A percentile compares a stretch with the other conserved stretches of the same genome.
phyloP scores from a whole-genome alignment of 2,888 invertebrate species.

The Dryocosmus kuriphilus region DNA sequence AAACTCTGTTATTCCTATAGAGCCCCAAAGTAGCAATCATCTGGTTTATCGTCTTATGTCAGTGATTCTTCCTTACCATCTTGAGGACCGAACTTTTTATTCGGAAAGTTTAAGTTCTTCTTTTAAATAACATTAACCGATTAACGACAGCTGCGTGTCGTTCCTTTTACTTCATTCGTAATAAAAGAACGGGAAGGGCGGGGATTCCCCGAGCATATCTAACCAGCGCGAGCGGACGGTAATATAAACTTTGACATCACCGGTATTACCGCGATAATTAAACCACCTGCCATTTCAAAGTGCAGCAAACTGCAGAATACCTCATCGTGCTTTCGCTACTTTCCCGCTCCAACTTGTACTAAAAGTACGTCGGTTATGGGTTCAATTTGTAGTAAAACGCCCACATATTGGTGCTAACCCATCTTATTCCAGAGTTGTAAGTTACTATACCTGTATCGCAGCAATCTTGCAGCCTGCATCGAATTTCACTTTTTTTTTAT shows the following conservation, averaged over 20 bases:
- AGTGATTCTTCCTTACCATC: slow-evolving; percentile 5
- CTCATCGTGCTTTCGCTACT: slow-evolving; percentile 58
- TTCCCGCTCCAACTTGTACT: slow-evolving; percentile 62
- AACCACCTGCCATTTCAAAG: slow-evolving; percentile 54
- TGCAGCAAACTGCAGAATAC: slow-evolving; percentile 57
- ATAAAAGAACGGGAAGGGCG: slow-evolving; percentile 7
- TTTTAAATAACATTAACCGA: slow-evolving; percentile 25
- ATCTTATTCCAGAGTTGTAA: slow-evolving; percentile 15
- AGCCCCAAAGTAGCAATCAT: slow-evolving; percentile 3
- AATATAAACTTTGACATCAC: slow-evolving; percentile 58
- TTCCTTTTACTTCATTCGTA: neutral
- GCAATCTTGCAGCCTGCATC: neutral
- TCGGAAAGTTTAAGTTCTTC: slow-evolving; percentile 8
- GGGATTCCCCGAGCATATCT: neutral
- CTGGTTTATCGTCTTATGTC: neutral
- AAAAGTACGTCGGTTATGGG: slow-evolving; percentile 69
- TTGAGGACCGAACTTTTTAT: slow-evolving; percentile 12
- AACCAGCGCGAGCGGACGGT: slow-evolving; percentile 44
- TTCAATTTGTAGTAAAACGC: slow-evolving; percentile 71
- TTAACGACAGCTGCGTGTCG: neutral
- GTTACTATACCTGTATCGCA: slow-evolving; percentile 29
- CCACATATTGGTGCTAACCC: slow-evolving; percentile 42
- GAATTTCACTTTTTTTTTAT: neutral
- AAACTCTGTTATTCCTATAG: no score
- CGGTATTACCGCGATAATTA: slow-evolving; percentile 60